These are phyloP conservation scores for Lampris megalopsis DNA, from an alignment of 2,113 vertebrate species.

Conservation along the genomic window DNA sequence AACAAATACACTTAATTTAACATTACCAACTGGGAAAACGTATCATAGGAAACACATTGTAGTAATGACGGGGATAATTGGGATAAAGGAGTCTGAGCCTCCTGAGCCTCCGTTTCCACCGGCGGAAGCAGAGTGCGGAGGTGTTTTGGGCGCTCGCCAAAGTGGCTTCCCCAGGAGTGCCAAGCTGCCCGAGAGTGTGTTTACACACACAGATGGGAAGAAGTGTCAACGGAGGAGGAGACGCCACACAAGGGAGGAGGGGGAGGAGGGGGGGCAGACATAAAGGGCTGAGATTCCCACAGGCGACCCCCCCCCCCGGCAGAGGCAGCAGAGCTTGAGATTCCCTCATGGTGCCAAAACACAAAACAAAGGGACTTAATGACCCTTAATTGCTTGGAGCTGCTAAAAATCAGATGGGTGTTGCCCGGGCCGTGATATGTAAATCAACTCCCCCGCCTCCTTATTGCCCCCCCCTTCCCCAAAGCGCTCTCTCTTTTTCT, in stretches of 20 bases:
- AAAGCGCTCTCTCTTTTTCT: conserved; percentile 18
- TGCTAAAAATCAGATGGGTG: conserved; percentile 84
- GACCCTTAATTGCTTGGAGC: conserved; percentile 84
- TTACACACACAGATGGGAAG: conserved; percentile 68
- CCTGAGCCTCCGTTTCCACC: conserved; percentile 45
- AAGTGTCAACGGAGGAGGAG: conserved; percentile 63
- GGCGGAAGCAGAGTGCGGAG: conserved; percentile 51
- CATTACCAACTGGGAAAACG: conserved; percentile 49
- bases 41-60: conserved; percentile 45
- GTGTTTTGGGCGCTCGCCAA: conserved; percentile 70
- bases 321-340: conserved; percentile 56
- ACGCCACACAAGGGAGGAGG: conserved; percentile 42
- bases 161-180: conserved; percentile 67
- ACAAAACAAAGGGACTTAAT: conserved; percentile 84
- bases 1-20: conserved; percentile 34
- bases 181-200: conserved; percentile 75
- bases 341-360: conserved; percentile 53
- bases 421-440: conserved; percentile 81
- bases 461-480: conserved; percentile 54
- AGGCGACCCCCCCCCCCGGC: conserved; percentile 66
- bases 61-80: conserved; percentile 59
- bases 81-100: conserved; percentile 49
- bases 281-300: conserved; percentile 75
- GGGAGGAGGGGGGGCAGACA: conserved; percentile 54
- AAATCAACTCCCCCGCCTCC: conserved; percentile 77